phyloP scores from a whole-genome alignment of 2,113 vertebrate genomes.

The Penelope pileata region DNA sequence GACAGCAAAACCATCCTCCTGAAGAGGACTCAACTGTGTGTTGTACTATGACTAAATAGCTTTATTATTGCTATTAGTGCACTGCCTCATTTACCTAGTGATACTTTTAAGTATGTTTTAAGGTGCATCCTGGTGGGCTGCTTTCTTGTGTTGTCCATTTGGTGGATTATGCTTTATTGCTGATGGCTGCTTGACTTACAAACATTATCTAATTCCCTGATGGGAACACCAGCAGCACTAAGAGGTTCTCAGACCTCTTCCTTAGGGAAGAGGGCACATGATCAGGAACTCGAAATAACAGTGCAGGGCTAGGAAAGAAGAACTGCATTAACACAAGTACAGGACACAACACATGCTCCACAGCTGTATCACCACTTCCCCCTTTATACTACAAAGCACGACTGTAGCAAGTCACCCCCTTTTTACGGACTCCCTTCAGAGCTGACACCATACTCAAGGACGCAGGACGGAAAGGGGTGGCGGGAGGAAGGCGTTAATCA shows the following conservation, averaged over 20 bases:
- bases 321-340: fast-evolving
- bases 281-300: fast-evolving
- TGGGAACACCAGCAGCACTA: fast-evolving
- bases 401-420: background rate
- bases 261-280: background rate
- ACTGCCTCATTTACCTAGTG: background rate
- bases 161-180: background rate
- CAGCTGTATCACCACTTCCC: background rate
- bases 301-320: background rate
- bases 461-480: too few relatives aligned
- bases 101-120: background rate
- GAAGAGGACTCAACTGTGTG: background rate
- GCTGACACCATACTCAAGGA: background rate
- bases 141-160: background rate
- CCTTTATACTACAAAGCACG: background rate
- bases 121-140: background rate
- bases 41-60: background rate
- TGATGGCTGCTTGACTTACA: background rate
- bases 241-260: background rate
- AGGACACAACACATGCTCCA: background rate
- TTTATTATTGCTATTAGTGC: background rate
- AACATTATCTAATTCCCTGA: fast-evolving
- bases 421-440: background rate
- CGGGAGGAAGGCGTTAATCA: background rate
- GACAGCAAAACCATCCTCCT: background rate